A percentile compares a stretch with the other conserved stretches of the same genome.
These are phyloP conservation scores for Hypomesus transpacificus DNA, from an alignment of 2,113 vertebrate genomes.

Conservation along the genomic window DNA sequence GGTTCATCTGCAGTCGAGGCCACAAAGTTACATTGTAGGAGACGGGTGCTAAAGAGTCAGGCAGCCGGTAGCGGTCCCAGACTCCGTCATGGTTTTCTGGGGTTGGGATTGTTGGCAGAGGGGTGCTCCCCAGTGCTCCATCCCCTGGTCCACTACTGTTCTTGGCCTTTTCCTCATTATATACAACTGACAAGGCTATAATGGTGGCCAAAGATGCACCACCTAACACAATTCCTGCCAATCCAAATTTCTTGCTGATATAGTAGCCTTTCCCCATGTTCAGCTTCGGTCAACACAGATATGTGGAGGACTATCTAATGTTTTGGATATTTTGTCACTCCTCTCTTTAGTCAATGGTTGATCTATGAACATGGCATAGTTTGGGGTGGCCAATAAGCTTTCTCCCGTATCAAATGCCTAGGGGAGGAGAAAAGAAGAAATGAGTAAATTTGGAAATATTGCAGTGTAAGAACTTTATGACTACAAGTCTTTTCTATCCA, in stretches of 20 bases:
- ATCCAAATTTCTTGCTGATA: conserved; percentile 77
- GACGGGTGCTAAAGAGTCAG: conserved; percentile 65
- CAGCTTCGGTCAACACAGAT: conserved; percentile 1
- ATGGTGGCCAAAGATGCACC: conserved; percentile 73
- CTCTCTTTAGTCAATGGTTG: conserved; percentile 44
- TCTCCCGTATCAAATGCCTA: conserved; percentile 22
- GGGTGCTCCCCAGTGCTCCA: fast-evolving
- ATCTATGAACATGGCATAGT: conserved; percentile 44
- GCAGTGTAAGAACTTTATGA: no score
- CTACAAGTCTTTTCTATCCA: no score
- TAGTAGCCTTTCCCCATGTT: conserved; percentile 87
- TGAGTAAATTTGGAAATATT: no score
- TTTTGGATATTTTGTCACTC: conserved; percentile 13
- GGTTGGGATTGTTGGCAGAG: conserved; percentile 11
- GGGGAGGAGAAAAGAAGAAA: conserved; percentile 14
- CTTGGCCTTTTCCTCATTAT: conserved; percentile 75
- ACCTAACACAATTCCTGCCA: conserved; percentile 65
- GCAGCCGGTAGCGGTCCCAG: conserved; percentile 85
- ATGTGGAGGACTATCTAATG: conserved; percentile 14
- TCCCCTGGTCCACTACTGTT: conserved; percentile 24
- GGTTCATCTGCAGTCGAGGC: conserved; percentile 68
- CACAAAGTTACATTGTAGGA: conserved; percentile 77
- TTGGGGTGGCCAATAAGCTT: neutral
- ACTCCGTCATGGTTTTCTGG: conserved; percentile 1
- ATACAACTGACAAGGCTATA: conserved; percentile 80